A percentile compares a stretch with the other conserved stretches of the same genome.
Conservation (phyloP, 2,888 invertebrate genomes). For the Balanococcus diminutus region DNA sequence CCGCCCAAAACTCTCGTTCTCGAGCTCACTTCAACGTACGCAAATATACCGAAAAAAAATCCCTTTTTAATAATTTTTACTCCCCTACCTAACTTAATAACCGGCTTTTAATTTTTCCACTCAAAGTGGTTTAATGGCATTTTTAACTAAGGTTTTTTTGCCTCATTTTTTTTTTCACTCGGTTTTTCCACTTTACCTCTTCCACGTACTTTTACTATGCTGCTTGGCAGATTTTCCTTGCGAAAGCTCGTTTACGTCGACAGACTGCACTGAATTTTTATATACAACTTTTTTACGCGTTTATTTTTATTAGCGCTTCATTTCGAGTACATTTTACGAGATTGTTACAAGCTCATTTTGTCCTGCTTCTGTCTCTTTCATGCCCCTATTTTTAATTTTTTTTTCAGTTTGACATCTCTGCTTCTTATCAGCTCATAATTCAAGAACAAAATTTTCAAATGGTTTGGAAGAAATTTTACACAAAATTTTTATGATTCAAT, state of each 20-base stretch:
- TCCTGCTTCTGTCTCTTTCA: background rate
- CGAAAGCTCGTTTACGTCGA: background rate
- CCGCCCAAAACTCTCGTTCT: background rate
- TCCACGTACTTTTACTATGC: background rate
- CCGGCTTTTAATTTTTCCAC: slow-evolving; percentile 53
- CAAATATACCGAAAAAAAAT: background rate
- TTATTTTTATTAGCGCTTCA: slow-evolving; percentile 24
- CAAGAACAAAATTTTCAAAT: too few species aligned
- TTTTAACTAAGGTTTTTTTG: slow-evolving; percentile 36
- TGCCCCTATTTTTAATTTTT: too few species aligned
- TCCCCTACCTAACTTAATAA: slow-evolving; percentile 46
- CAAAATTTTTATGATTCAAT: too few species aligned
- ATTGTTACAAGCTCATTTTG: slow-evolving; percentile 24
- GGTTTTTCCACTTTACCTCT: background rate
- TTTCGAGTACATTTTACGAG: slow-evolving; percentile 6
- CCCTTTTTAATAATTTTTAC: slow-evolving; percentile 48
- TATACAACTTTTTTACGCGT: background rate
- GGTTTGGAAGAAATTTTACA: too few species aligned
- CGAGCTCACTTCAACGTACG: background rate
- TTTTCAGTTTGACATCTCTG: background rate
- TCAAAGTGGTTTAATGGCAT: slow-evolving; percentile 49
- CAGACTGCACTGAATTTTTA: background rate
- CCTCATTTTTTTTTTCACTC: slow-evolving; percentile 2
- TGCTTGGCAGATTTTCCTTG: background rate
- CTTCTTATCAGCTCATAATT: too few species aligned